Base-by-base conservation (phyloP, 2,888 invertebrate genomes). In the Leucophenga montana region DNA sequence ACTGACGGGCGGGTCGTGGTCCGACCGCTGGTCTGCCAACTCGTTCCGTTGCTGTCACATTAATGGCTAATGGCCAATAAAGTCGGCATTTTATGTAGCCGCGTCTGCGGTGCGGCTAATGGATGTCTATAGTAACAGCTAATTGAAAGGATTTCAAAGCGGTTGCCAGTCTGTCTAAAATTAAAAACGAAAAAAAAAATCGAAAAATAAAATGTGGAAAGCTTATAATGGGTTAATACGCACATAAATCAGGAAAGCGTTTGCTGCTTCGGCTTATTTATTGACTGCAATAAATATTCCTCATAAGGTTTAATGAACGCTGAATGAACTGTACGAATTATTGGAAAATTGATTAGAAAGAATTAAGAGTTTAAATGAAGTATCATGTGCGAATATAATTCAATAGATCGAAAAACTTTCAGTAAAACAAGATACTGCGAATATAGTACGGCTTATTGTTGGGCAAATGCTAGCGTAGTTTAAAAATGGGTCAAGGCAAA, bases 11-110 rank as follows among this genome's bases (percentile, higher is more conserved):
- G 1, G 18, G 18, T 8, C 39, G 39, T 8, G 39, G 33, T 8
- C 33, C 8, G 8, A 33, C 11, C 39, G 11, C 39, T 39, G 39
- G 1, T 18, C 1, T 61, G 20, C 61, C 11, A 44, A n/a, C 50
- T 61, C 39, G 5, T 16, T 5, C 16, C n/a, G n/a, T n/a, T n/a
- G n/a, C n/a, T n/a, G n/a, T 22, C 48, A 22, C 48, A 11, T 46
- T 48, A 64, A 64, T 64, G 62, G 62, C 39, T 46, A 64, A 64
- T 48, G 62, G 22, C 62, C 62, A 64, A 64, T 64, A 64, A 48
- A 64, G 46, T 64, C 11, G n/a, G 46, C 46, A 48, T 48, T 64
- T 64, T 48, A 22, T 64, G 46, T n/a, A n/a, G 46, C 46, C 62
- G 22, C 48, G 39, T 44, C n/a, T 27, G 22, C 31, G 31, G 27